Percentiles rank a stretch among this genome's conserved stretches.
phyloP scores from a whole-genome alignment of 2,797 vertebrate species.

The Petrocephalus schoutedeni region DNA sequence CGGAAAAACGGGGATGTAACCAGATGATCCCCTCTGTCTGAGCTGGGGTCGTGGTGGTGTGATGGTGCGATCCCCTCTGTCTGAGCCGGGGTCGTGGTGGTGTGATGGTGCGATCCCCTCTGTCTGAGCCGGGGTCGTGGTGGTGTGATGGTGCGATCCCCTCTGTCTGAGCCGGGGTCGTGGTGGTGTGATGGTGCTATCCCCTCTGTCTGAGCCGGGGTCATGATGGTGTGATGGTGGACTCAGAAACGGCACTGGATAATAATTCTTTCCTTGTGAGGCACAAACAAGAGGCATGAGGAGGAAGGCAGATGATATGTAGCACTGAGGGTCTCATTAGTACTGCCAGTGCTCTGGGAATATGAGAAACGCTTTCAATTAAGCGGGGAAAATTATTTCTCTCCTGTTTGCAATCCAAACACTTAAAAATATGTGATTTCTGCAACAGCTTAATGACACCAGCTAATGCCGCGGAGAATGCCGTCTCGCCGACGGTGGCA shows the following conservation, averaged over 20 bases:
- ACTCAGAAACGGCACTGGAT: constrained; percentile 29
- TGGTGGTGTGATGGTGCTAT: background rate
- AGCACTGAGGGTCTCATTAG: constrained; percentile 50
- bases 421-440: constrained; percentile 36
- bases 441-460: constrained; percentile 43
- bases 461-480: constrained; percentile 39
- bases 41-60: background rate
- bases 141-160: constrained; percentile 9
- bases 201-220: constrained; percentile 23
- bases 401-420: constrained; percentile 31
- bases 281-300: constrained; percentile 39
- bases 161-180: constrained; percentile 14
- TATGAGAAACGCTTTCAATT: constrained; percentile 39
- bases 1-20: constrained; percentile 17
- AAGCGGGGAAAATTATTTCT: constrained; percentile 43
- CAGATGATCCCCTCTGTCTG: constrained; percentile 26
- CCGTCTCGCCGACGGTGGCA: background rate
- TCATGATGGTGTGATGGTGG: constrained; percentile 3
- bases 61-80: constrained; percentile 18
- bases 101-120: constrained; percentile 16
- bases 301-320: background rate
- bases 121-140: constrained; percentile 1
- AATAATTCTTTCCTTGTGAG: constrained; percentile 23
- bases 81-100: background rate
- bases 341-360: constrained; percentile 32